These are phyloP conservation scores for Parasteatoda tepidariorum DNA, from an alignment of 1,140 invertebrate species.

Conservation along the genomic window DNA sequence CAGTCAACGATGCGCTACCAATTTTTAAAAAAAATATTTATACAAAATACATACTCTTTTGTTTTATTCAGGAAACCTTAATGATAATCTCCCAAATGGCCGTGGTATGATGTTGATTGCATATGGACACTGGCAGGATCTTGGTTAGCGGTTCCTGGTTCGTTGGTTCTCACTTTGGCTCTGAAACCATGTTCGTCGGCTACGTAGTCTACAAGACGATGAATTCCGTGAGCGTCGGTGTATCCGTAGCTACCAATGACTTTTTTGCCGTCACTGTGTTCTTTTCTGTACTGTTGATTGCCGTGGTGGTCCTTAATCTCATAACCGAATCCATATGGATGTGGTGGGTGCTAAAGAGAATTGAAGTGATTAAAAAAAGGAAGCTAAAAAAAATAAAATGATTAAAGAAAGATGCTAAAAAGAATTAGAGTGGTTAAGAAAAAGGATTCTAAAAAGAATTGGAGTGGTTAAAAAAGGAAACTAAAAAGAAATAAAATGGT, in stretches of 20 bases:
- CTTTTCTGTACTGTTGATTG: slow-evolving; percentile 57
- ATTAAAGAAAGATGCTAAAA: no score
- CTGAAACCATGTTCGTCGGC: slow-evolving; percentile 54
- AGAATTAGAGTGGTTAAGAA: no score
- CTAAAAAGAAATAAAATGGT: no score
- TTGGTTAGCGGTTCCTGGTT: slow-evolving; percentile 67
- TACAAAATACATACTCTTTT: no score
- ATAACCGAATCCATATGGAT: slow-evolving; percentile 61
- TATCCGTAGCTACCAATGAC: slow-evolving; percentile 58
- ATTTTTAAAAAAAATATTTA: no score
- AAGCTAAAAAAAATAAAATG: no score
- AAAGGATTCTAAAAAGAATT: no score
- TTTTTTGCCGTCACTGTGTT: slow-evolving; percentile 59
- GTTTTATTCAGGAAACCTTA: not conserved
- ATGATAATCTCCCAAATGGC: not conserved
- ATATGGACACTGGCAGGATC: slow-evolving; percentile 65
- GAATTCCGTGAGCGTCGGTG: slow-evolving; percentile 50
- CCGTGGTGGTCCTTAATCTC: slow-evolving; percentile 61
- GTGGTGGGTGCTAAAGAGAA: slow-evolving; percentile 53
- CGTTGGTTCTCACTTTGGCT: slow-evolving; percentile 58
- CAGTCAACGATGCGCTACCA: no score
- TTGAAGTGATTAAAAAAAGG: not conserved
- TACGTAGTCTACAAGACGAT: slow-evolving; percentile 58
- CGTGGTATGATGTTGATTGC: slow-evolving; percentile 1
- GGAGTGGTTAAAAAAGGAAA: no score